These are phyloP conservation scores for Solen grandis DNA, from an alignment of 1,140 invertebrate species.

Conservation along the genomic window DNA sequence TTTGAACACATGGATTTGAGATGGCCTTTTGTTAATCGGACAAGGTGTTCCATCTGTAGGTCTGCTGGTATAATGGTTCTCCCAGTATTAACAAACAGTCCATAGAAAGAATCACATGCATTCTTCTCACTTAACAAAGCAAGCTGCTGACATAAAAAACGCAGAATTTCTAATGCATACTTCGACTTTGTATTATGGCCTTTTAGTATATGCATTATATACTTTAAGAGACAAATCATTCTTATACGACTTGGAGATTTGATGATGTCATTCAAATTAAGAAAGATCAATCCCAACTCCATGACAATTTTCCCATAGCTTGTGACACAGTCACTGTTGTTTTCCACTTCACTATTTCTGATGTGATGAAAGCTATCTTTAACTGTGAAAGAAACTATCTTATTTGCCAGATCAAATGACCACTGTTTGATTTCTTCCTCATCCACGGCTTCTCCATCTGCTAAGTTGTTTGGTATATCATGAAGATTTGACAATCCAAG, in stretches of 20 bases:
- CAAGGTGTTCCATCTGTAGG: slow-evolving; percentile 6
- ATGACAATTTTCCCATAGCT: neutral
- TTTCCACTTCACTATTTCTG: no score
- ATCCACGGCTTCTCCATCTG: neutral
- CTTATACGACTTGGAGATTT: neutral
- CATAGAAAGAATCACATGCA: neutral
- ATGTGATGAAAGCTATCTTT: no score
- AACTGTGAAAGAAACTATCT: no score
- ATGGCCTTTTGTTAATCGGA: neutral
- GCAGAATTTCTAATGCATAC: slow-evolving; percentile 6
- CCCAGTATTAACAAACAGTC: slow-evolving; percentile 18
- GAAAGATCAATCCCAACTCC: neutral
- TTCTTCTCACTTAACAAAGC: neutral
- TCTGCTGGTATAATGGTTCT: neutral
- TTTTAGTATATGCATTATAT: neutral
- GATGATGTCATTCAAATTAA: neutral
- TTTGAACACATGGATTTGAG: slow-evolving; percentile 8
- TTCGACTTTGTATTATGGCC: neutral
- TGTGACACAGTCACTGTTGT: neutral
- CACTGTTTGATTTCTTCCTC: neutral
- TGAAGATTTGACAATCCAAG: neutral
- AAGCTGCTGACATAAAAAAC: neutral
- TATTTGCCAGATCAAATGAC: neutral
- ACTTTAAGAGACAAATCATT: slow-evolving; percentile 3
- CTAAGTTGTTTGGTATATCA: neutral